Evolutionary conservation across 2,888 invertebrate species (phyloP).

Genomic region (Cheilosia vernalis): DNA sequence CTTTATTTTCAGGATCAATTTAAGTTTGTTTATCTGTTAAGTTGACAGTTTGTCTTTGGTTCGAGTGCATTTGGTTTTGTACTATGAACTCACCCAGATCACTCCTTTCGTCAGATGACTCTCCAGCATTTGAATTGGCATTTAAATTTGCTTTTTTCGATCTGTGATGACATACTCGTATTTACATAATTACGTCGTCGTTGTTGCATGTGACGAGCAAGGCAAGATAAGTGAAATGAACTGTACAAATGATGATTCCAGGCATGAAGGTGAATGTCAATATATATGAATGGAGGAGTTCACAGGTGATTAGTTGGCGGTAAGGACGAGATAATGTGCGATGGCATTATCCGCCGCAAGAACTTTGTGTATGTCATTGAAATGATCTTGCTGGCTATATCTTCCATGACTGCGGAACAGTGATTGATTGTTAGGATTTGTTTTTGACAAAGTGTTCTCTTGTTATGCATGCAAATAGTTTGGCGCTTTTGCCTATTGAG

Average conservation of each 20-base stretch:
- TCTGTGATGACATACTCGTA: conserved; percentile 47
- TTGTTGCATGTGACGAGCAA: conserved; percentile 26
- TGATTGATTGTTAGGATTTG: conserved; percentile 46
- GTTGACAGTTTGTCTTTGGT: conserved; percentile 55
- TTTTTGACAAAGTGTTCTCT: conserved; percentile 1
- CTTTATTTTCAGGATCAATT: conserved; percentile 57
- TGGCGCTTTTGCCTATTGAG: not conserved
- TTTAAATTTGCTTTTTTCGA: conserved; percentile 51
- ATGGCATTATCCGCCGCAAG: conserved; percentile 25
- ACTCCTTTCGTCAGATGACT: not conserved
- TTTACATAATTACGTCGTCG: conserved; percentile 67
- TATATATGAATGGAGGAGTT: conserved; percentile 38
- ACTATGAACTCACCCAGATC: conserved; percentile 10
- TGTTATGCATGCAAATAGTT: conserved; percentile 18
- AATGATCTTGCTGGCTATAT: conserved; percentile 24
- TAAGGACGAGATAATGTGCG: conserved; percentile 42
- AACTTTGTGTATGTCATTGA: conserved; percentile 14
- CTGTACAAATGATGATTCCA: conserved; percentile 55
- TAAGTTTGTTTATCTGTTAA: conserved; percentile 55
- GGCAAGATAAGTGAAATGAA: conserved; percentile 56
- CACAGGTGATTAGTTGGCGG: conserved; percentile 60
- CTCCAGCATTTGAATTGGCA: conserved; percentile 45
- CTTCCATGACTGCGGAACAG: conserved; percentile 5
- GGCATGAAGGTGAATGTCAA: conserved; percentile 61
- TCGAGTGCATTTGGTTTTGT: conserved; percentile 40